Percentiles rank a stretch among this genome's conserved stretches.
Evolutionary conservation across 2,797 vertebrate species (phyloP).

Genomic region (Phoebastria nigripes): DNA sequence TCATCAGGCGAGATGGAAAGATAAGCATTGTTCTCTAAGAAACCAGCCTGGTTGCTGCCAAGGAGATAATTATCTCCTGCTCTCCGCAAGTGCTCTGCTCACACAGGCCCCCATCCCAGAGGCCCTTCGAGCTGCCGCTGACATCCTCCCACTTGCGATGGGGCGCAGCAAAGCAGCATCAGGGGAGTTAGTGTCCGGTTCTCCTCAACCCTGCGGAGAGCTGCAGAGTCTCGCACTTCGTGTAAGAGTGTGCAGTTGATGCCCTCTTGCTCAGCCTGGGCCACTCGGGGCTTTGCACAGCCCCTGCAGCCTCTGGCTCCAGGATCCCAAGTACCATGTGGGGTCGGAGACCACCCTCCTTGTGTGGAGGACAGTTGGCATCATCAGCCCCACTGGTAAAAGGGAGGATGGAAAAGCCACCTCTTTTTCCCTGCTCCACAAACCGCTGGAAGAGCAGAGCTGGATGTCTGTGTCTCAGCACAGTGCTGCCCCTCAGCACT

Average conservation of each 20-base stretch:
- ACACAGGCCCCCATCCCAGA: background rate
- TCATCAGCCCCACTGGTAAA: fast-evolving
- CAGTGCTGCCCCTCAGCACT: background rate
- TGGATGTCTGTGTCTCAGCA: background rate
- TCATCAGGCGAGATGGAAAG: slow-evolving; percentile 31
- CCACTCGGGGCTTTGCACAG: fast-evolving
- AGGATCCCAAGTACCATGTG: fast-evolving
- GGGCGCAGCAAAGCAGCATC: background rate
- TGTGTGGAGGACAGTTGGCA: background rate
- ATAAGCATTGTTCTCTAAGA: slow-evolving; percentile 19
- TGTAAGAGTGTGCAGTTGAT: no score
- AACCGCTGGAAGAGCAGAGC: background rate
- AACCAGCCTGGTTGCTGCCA: background rate
- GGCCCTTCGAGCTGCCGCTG: background rate
- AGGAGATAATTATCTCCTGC: background rate
- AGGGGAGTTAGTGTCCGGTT: background rate
- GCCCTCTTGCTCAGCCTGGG: background rate
- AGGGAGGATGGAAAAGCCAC: background rate
- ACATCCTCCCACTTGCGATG: fast-evolving
- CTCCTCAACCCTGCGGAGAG: background rate
- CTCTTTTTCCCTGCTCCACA: background rate
- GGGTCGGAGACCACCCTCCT: background rate
- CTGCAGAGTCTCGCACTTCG: fast-evolving
- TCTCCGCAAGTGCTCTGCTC: background rate
- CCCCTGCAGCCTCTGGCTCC: background rate